Percentiles rank a stretch among this genome's conserved stretches.
phyloP scores from a whole-genome alignment of 2,888 invertebrate genomes.

The Endomychus coccineus region DNA sequence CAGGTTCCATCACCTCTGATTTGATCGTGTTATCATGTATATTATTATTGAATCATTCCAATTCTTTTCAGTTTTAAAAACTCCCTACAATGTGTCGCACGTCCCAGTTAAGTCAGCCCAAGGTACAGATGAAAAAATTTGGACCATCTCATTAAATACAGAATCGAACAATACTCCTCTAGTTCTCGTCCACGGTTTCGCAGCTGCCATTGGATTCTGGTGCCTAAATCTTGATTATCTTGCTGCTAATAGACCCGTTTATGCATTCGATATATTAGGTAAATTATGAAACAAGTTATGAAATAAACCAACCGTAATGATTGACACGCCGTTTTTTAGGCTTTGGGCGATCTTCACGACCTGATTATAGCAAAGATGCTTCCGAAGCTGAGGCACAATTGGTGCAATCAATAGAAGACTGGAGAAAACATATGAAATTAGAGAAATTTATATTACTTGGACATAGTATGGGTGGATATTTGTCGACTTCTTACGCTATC shows the following conservation, averaged over 20 bases:
- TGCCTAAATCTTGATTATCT: conserved; percentile 79
- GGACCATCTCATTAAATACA: conserved; percentile 55
- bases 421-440: conserved; percentile 81
- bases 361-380: conserved; percentile 70
- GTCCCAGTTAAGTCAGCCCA: conserved; percentile 48
- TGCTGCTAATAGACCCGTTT: conserved; percentile 70
- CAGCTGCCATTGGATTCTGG: conserved; percentile 88
- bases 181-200: conserved; percentile 87
- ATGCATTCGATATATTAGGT: conserved; percentile 51
- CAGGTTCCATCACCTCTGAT: no score
- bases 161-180: conserved; percentile 64
- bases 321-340: conserved; percentile 46
- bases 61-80: conserved; percentile 29
- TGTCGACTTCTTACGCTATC: conserved; percentile 79
- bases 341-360: conserved; percentile 68
- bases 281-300: neutral
- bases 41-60: no score
- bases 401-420: conserved; percentile 89
- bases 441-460: conserved; percentile 81
- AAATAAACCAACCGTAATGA: conserved; percentile 1
- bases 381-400: conserved; percentile 76
- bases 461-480: conserved; percentile 71
- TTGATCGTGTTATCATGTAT: no score
- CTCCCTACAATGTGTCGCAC: conserved; percentile 42
- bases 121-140: conserved; percentile 54